These are phyloP conservation scores for Polydrusus cervinus DNA, from an alignment of 2,888 invertebrate genomes.

Conservation along the genomic window DNA sequence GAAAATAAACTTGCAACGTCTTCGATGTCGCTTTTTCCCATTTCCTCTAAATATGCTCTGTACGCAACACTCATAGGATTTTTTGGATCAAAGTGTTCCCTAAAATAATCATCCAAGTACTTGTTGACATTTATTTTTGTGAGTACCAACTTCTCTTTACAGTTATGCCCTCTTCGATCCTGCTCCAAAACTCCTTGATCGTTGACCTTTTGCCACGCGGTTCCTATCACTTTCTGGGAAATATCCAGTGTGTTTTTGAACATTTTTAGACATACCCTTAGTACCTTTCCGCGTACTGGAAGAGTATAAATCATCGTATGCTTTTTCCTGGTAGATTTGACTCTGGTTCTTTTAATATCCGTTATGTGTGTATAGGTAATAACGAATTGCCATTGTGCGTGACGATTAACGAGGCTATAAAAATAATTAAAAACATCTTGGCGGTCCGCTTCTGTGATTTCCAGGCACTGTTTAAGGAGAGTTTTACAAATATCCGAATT, in stretches of 20 bases:
- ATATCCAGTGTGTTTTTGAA: slow-evolving; percentile 1
- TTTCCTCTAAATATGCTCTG: not conserved
- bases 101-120: not conserved
- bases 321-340: not conserved
- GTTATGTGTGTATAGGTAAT: not conserved
- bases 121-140: not conserved
- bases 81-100: not conserved
- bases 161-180: not conserved
- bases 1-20: not conserved
- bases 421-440: not conserved
- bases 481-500: not conserved
- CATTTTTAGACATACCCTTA: slow-evolving; percentile 3
- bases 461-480: not conserved
- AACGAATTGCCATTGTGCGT: not conserved
- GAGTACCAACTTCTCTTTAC: not conserved
- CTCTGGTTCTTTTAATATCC: slow-evolving; percentile 7
- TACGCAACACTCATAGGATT: not conserved
- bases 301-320: slow-evolving; percentile 2
- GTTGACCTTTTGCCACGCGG: slow-evolving; percentile 1
- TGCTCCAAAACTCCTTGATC: slow-evolving; percentile 3
- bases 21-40: not conserved
- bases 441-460: not conserved
- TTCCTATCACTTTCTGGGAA: not conserved
- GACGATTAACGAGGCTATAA: not conserved
- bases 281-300: not conserved